phyloP scores from a whole-genome alignment of 2,113 vertebrate species.

The Python bivittatus region DNA sequence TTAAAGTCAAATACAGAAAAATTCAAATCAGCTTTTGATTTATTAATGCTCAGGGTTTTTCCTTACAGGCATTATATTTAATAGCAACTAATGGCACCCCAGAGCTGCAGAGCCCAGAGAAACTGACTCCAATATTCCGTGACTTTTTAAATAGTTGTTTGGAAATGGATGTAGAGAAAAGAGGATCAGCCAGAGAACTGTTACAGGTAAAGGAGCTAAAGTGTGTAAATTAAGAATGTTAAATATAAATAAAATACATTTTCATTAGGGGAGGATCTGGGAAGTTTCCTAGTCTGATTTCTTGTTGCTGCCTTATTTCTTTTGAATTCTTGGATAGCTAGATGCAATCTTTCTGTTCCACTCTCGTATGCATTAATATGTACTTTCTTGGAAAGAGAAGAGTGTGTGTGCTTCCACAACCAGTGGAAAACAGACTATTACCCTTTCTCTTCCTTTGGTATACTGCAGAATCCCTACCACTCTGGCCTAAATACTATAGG shows the following conservation, averaged over 20 bases:
- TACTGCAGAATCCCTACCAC: neutral
- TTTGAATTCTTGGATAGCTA: neutral
- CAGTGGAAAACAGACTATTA: neutral
- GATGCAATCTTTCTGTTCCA: neutral
- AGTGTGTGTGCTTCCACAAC: neutral
- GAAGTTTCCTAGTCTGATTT: neutral
- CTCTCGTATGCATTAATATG: neutral
- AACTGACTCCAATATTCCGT: conserved; percentile 93
- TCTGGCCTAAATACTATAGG: neutral
- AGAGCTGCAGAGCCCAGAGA: conserved; percentile 97
- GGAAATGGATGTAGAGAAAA: conserved; percentile 98
- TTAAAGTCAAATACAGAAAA: neutral
- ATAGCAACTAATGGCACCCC: conserved; percentile 99
- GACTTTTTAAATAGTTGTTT: conserved; percentile 95
- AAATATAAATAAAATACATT: neutral
- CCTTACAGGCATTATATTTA: conserved; percentile 89
- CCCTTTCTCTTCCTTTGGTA: neutral
- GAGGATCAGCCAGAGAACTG: conserved; percentile 94
- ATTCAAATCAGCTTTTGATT: neutral
- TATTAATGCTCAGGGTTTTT: neutral
- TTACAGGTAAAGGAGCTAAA: conserved; percentile 81
- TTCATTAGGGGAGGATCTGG: neutral
- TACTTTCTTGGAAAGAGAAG: neutral
- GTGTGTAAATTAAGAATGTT: neutral
- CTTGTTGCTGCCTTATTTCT: neutral